A percentile compares a stretch with the other conserved stretches of the same genome.
These are phyloP conservation scores for Protophormia terraenovae DNA, from an alignment of 2,888 invertebrate genomes.

Conservation along the genomic window DNA sequence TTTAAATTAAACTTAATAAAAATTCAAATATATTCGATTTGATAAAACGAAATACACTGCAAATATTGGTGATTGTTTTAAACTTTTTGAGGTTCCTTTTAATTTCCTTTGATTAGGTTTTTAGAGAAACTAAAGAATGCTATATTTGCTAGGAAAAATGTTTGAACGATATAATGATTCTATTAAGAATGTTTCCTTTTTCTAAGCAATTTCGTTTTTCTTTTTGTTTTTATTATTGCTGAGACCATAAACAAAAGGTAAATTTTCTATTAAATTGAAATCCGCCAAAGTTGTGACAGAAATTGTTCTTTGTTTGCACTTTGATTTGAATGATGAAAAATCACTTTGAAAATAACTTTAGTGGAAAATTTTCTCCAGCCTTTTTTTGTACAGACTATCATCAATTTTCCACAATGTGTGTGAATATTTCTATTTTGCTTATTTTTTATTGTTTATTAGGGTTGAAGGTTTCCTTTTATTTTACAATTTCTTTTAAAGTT, in stretches of 20 bases:
- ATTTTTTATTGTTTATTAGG: conserved; percentile 47
- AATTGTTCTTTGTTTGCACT: conserved; percentile 39
- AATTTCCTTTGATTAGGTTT: background rate
- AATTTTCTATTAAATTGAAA: conserved; percentile 49
- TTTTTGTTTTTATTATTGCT: background rate
- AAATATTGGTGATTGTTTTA: background rate
- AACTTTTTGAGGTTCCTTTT: background rate
- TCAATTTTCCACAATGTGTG: background rate
- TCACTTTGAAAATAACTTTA: conserved; percentile 66
- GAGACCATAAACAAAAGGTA: conserved; percentile 23
- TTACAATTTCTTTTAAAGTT: background rate
- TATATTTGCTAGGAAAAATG: background rate
- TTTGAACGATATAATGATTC: background rate
- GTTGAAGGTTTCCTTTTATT: conserved; percentile 8
- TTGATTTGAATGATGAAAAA: conserved; percentile 60
- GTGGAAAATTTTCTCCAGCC: conserved; percentile 48
- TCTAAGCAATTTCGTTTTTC: background rate
- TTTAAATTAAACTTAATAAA: conserved; percentile 5
- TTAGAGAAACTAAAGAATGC: background rate
- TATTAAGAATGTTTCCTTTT: background rate
- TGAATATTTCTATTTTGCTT: background rate
- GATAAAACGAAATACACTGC: background rate
- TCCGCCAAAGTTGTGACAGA: conserved; percentile 26
- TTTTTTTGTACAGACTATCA: conserved; percentile 18
- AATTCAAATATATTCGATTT: background rate